Base-by-base conservation (phyloP, 2,888 invertebrate species). In the Drosophila paramelanica region DNA sequence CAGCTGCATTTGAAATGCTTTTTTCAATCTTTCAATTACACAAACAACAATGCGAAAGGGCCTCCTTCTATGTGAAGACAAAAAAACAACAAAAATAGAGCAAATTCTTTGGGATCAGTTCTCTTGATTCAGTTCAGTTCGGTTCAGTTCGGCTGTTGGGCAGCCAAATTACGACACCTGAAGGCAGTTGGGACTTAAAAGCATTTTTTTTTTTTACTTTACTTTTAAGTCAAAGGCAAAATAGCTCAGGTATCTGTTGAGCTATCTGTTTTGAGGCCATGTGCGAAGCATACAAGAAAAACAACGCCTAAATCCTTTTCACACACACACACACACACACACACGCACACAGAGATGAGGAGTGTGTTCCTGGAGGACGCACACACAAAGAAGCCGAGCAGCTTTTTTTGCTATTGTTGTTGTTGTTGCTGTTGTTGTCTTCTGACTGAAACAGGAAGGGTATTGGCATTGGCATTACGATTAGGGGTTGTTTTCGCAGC, bases 211-310 rank as follows among this genome's bases (percentile, higher is more conserved):
- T 25, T 56, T 45, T 50, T 31, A 2, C 45, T 43, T 59, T 50
- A 3, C 45, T 43, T 59, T 50, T 17, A 39, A 47, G 53, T 60
- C 58, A 67, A 70, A 79, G 66, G 69, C 67, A 73, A 82, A 85
- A 86, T 81, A 79, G 87, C 87, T 87, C 84, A 87, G 87, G 87
- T 83, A 87, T 87, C 84, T 77, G 74, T 72, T 64, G 69, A 74
- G 77, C 71, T 81, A 79, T 86, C 81, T 81, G 70, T 58, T 38
- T 38, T 57, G 23, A 20, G 61, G 53, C 73, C 69, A 82, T 81
- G 81, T 81, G 81, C 75, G 76, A 81, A 77, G 73, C 56, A 53
- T 70, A 66, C 64, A 78, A 55, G 61, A 57, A 70, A 56, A 75
- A 57, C 60, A 77, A 86, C 79, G 77, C 82, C 81, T 84, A 83